Evolutionary conservation across 1,140 invertebrate species (phyloP).

Genomic region (Drosophila bipectinata): DNA sequence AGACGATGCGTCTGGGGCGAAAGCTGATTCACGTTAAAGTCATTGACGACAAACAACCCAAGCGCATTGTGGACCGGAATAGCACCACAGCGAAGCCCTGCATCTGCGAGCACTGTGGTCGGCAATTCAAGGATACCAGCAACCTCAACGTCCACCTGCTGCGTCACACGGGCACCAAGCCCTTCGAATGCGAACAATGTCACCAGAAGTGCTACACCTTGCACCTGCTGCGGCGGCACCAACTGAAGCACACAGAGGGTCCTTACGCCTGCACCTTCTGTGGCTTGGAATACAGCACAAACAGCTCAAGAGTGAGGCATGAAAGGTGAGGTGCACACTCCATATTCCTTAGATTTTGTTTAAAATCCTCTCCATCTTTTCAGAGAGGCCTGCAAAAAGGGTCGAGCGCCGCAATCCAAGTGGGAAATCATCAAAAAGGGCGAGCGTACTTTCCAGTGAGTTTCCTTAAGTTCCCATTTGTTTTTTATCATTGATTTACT

Average conservation of each 20-base stretch:
- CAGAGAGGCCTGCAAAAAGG: slow-evolving; percentile 73
- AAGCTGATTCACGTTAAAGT: slow-evolving; percentile 64
- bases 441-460: slow-evolving; percentile 70
- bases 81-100: slow-evolving; percentile 57
- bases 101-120: slow-evolving; percentile 69
- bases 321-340: slow-evolving; percentile 37
- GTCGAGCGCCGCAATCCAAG: slow-evolving; percentile 65
- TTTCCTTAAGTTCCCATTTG: background rate
- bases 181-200: slow-evolving; percentile 62
- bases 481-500: background rate
- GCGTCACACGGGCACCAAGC: slow-evolving; percentile 68
- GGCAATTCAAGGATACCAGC: slow-evolving; percentile 64
- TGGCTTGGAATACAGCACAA: slow-evolving; percentile 67
- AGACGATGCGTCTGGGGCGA: slow-evolving; percentile 67
- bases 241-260: slow-evolving; percentile 67
- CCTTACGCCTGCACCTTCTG: slow-evolving; percentile 68
- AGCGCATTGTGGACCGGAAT: slow-evolving; percentile 66
- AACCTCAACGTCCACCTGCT: slow-evolving; percentile 67
- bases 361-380: background rate
- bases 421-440: slow-evolving; percentile 68
- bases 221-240: slow-evolving; percentile 59
- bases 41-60: slow-evolving; percentile 62
- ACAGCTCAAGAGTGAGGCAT: slow-evolving; percentile 64
- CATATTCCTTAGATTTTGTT: too few relatives aligned
- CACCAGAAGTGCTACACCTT: slow-evolving; percentile 69